Evolutionary conservation across 2,888 invertebrate species (phyloP), one percentile per base, ranked within the genome.

Genomic region (Agrochola lychnidis): DNA sequence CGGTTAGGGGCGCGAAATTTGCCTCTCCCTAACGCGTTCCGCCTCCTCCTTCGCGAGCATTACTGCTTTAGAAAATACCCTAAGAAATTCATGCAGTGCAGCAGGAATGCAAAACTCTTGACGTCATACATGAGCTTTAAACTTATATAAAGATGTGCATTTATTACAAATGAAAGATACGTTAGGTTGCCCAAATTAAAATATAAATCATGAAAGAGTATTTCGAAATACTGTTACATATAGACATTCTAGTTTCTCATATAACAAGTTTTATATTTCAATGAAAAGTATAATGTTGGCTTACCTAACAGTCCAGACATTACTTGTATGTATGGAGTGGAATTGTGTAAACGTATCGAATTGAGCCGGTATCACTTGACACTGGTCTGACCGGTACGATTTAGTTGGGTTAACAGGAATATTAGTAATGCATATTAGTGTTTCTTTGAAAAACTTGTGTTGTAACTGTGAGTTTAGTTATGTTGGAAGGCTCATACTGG

Each of bases 341-440:
- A 73, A 73, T 82, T 85, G 85, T 85, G 82, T 78, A 82, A 85
- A 82, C 79, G 68, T 83, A 45, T 76, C 73, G 51, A 83, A 83
- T 80, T 56, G n/a, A 72, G 68, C 82, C 70, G 63, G 76, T 71
- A 66, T 48, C 16, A 67, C 76, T 57, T n/a, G 70, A 51, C 61
- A 73, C 69, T 72, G 3, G 83, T 69, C 30, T 61, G 78, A 77
- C 73, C 57, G 25, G 79, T 82, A 25, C 63, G 14, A 77, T 64
- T 74, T 72, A 71, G 68, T 59, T 59, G 62, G 64, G 59, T 75
- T 30, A 59, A 40, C 69, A 73, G 63, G 75, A 72, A 71, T 69
- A 69, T 76, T 76, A 61, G 74, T 61, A 42, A 73, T 51, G 48
- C 57, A 61, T 62, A 67, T 62, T 67, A 62, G 48, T 48, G 51